Evolutionary conservation across 2,888 invertebrate species (phyloP), one percentile per base, ranked within the genome.

Genomic region (Tetanocera ferruginea): DNA sequence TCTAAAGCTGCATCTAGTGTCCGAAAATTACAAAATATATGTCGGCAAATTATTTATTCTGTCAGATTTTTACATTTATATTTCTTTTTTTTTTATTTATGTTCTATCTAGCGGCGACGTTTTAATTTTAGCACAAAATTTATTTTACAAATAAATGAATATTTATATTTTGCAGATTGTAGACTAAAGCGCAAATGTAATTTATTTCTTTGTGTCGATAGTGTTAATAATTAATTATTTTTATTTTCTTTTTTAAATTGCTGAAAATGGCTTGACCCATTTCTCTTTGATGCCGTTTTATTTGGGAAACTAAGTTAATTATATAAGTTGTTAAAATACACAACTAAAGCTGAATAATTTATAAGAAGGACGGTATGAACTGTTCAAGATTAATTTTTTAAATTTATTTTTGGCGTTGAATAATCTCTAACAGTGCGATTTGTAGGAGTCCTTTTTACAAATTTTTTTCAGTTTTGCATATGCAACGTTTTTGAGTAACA

Each of bases 1-100:
- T 69, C 67, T 74, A 52, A 19, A 43, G 25, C 28, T 34, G 34
- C 60, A 67, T 60, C 67, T 66, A 66, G 51, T 52, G 51, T n/a
- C 64, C 34, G 25, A 71, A 77, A 76, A 76, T 77, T 69, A 69
- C 62, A 78, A 34, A 78, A 78, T 78, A 62, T 74, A 78, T 78
- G 69, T 66, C 60, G 51, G 71, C 71, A 75, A 75, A 75, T 78
- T 78, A 75, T 72, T 72, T 72, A 72, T 72, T 70, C 23, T 28
- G 23, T 23, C 11, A 34, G 23, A 70, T 51, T 25, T 28, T 23
- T 70, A 31, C 31, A 28, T 34, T 25, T 34, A 11, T 78, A 74
- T 55, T n/a, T 52, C 52, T 71, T 71, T 31, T n/a, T 11, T 31
- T 52, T 34, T 34, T 64, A 31, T 64, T 31, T 4, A 31, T 52